Percentiles rank a stretch among this genome's conserved stretches.
phyloP scores from a whole-genome alignment of 2,113 vertebrate genomes.

The Sus scrofa region DNA sequence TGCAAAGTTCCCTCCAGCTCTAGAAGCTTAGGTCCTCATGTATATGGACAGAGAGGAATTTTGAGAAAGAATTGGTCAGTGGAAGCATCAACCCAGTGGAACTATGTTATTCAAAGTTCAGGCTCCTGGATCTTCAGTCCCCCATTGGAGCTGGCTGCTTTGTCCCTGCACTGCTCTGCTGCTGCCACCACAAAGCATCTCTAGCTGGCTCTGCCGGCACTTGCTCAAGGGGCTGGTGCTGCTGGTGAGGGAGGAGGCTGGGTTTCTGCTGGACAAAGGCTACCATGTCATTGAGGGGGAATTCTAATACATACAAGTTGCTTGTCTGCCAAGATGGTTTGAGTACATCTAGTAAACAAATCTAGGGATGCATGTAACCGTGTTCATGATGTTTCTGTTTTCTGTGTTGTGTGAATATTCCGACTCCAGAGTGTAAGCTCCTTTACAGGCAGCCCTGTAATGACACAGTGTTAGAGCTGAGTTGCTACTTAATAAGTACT shows the following conservation, averaged over 20 bases:
- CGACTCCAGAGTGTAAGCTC: neutral
- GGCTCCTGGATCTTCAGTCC: neutral
- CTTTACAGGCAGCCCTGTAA: neutral
- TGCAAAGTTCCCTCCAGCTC: neutral
- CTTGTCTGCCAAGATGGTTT: neutral
- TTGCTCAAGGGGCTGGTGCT: neutral
- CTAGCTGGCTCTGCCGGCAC: neutral
- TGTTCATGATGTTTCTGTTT: neutral
- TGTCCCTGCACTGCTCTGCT: neutral
- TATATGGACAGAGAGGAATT: neutral
- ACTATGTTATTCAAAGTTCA: neutral
- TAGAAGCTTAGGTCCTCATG: neutral
- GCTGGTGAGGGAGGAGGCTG: neutral
- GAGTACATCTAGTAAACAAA: neutral
- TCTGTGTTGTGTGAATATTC: neutral
- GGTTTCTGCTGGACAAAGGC: neutral
- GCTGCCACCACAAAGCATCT: rapidly evolving
- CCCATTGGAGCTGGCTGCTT: neutral
- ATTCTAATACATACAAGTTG: neutral
- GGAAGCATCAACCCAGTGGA: neutral
- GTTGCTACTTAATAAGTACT: neutral
- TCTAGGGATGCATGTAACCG: neutral
- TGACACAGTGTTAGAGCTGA: neutral
- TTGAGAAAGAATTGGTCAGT: neutral
- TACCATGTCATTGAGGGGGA: neutral